Evolutionary conservation across 2,113 vertebrate genomes (phyloP).

Genomic region (Chamaetylas fuelleborni): DNA sequence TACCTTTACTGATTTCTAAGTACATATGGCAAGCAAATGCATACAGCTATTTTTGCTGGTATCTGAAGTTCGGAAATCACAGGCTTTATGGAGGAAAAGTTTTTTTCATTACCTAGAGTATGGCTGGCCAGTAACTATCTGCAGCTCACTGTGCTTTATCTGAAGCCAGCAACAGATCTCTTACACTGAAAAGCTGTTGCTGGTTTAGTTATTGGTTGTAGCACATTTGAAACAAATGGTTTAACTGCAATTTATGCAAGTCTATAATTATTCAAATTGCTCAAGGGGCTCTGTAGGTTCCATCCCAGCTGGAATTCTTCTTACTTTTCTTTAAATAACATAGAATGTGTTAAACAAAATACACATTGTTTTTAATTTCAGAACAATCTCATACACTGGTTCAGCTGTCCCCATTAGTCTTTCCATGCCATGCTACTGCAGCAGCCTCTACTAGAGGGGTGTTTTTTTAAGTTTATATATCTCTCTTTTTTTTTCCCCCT

Average conservation of each 20-base stretch:
- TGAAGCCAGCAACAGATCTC: constrained; percentile 6
- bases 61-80: constrained; percentile 23
- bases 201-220: constrained; percentile 35
- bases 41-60: constrained; percentile 16
- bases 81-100: background rate
- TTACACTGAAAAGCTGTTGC: background rate
- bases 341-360: background rate
- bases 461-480: background rate
- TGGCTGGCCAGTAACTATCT: background rate
- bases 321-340: background rate
- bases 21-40: constrained; percentile 46
- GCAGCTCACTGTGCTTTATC: background rate
- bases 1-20: background rate
- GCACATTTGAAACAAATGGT: constrained; percentile 39
- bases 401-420: background rate
- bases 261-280: constrained; percentile 24
- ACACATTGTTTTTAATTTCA: background rate
- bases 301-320: constrained; percentile 5
- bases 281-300: constrained; percentile 6
- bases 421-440: background rate
- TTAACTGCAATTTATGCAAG: constrained; percentile 38
- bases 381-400: background rate
- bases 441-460: accelerated
- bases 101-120: background rate
- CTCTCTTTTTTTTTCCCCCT: background rate